Conservation (phyloP, 1,140 invertebrate genomes). For the Diorhabda elongata region DNA sequence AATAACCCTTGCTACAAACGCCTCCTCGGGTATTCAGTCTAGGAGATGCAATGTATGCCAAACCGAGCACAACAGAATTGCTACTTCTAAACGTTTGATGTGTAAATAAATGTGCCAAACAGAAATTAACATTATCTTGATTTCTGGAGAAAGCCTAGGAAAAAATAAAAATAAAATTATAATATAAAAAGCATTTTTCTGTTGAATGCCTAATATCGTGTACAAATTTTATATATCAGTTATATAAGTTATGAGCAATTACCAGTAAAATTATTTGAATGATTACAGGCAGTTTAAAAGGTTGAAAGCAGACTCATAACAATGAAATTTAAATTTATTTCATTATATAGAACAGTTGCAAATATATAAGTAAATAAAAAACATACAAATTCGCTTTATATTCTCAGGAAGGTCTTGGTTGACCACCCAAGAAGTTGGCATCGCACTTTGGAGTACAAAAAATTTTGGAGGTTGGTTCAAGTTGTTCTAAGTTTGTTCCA, state of each 20-base stretch:
- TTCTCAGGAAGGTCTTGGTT: too few species aligned
- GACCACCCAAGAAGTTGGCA: too few species aligned
- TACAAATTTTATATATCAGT: background rate
- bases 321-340: too few species aligned
- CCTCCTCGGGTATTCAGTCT: constrained; percentile 49
- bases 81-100: constrained; percentile 51
- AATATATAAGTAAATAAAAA: too few species aligned
- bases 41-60: constrained; percentile 53
- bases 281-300: too few species aligned
- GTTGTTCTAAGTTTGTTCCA: too few species aligned
- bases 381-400: too few species aligned
- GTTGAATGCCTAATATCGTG: background rate
- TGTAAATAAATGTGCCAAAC: constrained; percentile 54
- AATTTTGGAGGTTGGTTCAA: too few species aligned
- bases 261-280: background rate
- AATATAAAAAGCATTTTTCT: background rate
- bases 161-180: constrained; percentile 27
- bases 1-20: constrained; percentile 51
- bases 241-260: background rate
- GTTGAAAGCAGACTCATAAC: too few species aligned
- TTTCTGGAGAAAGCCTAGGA: constrained; percentile 50
- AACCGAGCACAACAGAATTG: constrained; percentile 49
- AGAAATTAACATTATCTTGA: constrained; percentile 44
- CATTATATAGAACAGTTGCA: too few species aligned
- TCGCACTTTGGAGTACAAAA: too few species aligned